A percentile compares a stretch with the other conserved stretches of the same genome.
Evolutionary conservation across 2,888 invertebrate genomes (phyloP).

Genomic region (Balanococcus diminutus): DNA sequence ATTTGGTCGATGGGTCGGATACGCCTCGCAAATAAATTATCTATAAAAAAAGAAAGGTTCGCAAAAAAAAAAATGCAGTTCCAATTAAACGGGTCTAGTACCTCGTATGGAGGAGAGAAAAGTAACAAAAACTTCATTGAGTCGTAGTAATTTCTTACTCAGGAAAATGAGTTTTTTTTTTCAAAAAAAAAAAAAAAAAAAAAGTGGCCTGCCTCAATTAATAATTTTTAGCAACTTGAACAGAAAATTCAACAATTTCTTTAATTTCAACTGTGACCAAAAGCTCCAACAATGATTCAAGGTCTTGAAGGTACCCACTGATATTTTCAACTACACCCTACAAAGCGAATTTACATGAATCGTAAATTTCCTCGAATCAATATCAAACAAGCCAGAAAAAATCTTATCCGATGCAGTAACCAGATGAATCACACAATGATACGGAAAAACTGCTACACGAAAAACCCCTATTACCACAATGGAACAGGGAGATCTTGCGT

Average conservation of each 20-base stretch:
- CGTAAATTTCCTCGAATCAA: background rate
- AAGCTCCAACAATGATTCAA: background rate
- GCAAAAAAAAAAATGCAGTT: constrained; percentile 14
- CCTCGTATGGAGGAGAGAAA: too few species aligned
- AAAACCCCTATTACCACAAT: background rate
- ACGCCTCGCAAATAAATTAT: constrained; percentile 6
- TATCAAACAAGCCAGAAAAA: background rate
- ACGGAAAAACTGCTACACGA: background rate
- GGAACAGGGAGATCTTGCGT: background rate
- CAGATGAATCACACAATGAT: background rate
- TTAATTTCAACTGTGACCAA: background rate
- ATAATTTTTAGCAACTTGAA: too few species aligned
- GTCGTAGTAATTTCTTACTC: too few species aligned
- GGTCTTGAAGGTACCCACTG: too few species aligned
- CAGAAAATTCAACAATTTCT: too few species aligned
- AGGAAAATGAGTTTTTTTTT: too few species aligned
- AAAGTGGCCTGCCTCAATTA: too few species aligned
- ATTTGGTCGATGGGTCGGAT: background rate
- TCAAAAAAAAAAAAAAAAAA: too few species aligned
- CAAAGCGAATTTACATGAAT: background rate
- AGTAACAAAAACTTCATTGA: too few species aligned
- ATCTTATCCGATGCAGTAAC: constrained; percentile 34
- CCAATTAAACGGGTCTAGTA: constrained; percentile 12
- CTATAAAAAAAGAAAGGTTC: background rate
- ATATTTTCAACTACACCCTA: too few species aligned